A percentile compares a stretch with the other conserved stretches of the same genome.
Evolutionary conservation across 2,888 invertebrate genomes (phyloP).

Genomic region (Pecten maximus): DNA sequence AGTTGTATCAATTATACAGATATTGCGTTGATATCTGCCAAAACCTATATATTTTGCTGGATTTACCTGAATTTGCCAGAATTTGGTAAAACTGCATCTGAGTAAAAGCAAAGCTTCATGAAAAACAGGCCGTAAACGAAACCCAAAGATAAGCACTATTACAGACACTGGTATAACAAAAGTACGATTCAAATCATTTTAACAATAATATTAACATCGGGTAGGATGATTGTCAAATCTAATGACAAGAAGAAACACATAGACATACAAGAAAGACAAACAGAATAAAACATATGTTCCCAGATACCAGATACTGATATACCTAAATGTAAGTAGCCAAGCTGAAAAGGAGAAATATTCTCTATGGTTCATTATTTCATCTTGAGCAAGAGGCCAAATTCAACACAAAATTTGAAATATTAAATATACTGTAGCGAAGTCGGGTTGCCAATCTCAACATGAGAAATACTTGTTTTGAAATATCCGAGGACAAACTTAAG

Average conservation of each 20-base stretch:
- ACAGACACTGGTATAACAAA: background rate
- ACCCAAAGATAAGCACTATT: background rate
- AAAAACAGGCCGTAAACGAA: background rate
- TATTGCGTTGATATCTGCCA: too few relatives aligned
- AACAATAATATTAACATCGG: background rate
- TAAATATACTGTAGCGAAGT: too few relatives aligned
- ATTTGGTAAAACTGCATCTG: background rate
- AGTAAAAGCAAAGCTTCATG: background rate
- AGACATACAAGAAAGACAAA: background rate
- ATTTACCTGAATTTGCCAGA: background rate
- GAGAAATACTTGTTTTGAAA: background rate
- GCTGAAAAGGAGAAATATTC: too few relatives aligned
- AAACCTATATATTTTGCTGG: too few relatives aligned
- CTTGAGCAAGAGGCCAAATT: too few relatives aligned
- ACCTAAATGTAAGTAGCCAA: too few relatives aligned
- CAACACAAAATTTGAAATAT: too few relatives aligned
- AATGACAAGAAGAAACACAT: background rate
- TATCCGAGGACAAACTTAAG: background rate
- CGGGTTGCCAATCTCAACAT: too few relatives aligned
- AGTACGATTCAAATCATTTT: background rate
- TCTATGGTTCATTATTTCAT: too few relatives aligned
- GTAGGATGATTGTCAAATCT: background rate
- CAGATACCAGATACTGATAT: background rate
- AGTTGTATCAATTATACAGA: too few relatives aligned
- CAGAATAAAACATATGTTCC: background rate